Percentiles rank a stretch among this genome's conserved stretches.
Evolutionary conservation across 2,888 invertebrate species (phyloP).

Genomic region (Athripsodes cinereus): DNA sequence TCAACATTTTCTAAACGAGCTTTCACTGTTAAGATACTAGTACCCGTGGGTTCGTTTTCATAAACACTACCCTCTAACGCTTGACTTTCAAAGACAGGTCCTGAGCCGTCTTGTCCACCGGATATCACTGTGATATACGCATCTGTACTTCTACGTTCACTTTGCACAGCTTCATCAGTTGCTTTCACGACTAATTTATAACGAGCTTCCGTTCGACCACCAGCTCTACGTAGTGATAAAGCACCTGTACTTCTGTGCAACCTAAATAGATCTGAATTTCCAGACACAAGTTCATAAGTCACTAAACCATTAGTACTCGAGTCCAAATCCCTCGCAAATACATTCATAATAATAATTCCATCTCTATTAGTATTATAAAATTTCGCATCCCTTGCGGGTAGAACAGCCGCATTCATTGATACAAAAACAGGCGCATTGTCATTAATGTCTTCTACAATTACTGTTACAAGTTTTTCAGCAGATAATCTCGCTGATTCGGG

Average conservation of each 20-base stretch:
- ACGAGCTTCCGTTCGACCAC: slow-evolving; percentile 60
- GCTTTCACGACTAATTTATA: slow-evolving; percentile 83
- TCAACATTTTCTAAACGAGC: slow-evolving; percentile 61
- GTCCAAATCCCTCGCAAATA: slow-evolving; percentile 81
- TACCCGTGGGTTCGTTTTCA: slow-evolving; percentile 86
- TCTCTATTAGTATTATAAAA: slow-evolving; percentile 48
- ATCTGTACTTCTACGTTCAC: slow-evolving; percentile 81
- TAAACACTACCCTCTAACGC: slow-evolving; percentile 66
- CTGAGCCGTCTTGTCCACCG: slow-evolving; percentile 50
- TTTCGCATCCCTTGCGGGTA: slow-evolving; percentile 54
- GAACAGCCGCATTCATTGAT: slow-evolving; percentile 86
- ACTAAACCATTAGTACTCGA: slow-evolving; percentile 88
- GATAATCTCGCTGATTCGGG: slow-evolving; percentile 67
- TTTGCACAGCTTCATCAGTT: slow-evolving; percentile 86
- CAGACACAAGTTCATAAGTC: slow-evolving; percentile 80
- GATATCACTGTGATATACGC: slow-evolving; percentile 79
- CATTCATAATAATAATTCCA: slow-evolving; percentile 66
- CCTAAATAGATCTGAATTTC: slow-evolving; percentile 71
- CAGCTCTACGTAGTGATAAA: slow-evolving; percentile 56
- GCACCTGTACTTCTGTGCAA: slow-evolving; percentile 77
- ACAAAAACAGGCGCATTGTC: slow-evolving; percentile 89
- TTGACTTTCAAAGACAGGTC: slow-evolving; percentile 34
- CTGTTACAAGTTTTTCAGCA: slow-evolving; percentile 86
- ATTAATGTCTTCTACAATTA: slow-evolving; percentile 89
- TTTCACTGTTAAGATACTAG: slow-evolving; percentile 74